Evolutionary conservation across 2,888 invertebrate genomes (phyloP).

Genomic region (Drepanosiphum platanoidis): DNA sequence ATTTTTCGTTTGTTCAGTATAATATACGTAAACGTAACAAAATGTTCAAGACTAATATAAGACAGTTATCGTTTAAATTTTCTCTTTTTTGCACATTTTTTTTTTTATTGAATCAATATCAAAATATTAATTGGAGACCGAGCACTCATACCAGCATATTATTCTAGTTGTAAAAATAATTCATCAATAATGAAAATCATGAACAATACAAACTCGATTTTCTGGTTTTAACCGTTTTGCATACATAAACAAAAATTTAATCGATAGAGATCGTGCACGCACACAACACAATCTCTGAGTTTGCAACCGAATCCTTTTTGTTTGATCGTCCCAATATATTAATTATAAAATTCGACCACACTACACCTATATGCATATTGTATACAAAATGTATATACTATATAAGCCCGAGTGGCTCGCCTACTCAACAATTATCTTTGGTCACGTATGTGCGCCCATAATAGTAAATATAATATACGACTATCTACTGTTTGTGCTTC

Average conservation of each 20-base stretch:
- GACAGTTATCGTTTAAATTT: too few relatives aligned
- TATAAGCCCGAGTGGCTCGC: not conserved
- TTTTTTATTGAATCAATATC: too few relatives aligned
- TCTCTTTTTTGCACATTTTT: too few relatives aligned
- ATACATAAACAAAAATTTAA: not conserved
- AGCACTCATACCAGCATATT: not conserved
- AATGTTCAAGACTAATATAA: too few relatives aligned
- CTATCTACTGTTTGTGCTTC: not conserved
- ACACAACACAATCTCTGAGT: not conserved
- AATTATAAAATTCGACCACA: slow-evolving; percentile 44
- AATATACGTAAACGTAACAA: too few relatives aligned
- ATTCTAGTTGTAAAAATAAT: not conserved
- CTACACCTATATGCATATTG: slow-evolving; percentile 12
- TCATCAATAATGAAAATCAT: too few relatives aligned
- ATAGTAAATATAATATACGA: not conserved
- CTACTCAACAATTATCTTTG: slow-evolving; percentile 37
- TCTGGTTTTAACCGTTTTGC: not conserved
- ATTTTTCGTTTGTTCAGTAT: too few relatives aligned
- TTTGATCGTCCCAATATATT: not conserved
- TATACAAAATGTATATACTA: not conserved
- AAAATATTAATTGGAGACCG: too few relatives aligned
- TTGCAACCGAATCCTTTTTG: not conserved
- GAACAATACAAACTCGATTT: not conserved
- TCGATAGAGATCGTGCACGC: not conserved
- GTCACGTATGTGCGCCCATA: slow-evolving; percentile 38